Percentiles rank a stretch among this genome's conserved stretches.
phyloP scores from a whole-genome alignment of 2,888 invertebrate species.

The Tipula confusa region DNA sequence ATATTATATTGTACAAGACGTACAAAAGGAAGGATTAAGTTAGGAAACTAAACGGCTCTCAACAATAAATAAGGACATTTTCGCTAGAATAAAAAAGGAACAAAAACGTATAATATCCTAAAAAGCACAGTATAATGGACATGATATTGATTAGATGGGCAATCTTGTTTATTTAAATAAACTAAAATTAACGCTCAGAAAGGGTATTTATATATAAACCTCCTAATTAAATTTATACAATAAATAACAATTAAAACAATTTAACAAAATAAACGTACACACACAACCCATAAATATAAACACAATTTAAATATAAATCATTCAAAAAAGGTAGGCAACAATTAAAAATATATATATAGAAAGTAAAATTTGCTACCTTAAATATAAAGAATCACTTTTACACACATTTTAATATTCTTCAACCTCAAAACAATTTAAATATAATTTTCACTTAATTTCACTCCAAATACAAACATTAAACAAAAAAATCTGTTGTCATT shows the following conservation, averaged over 20 bases:
- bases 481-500: background rate
- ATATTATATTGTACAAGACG: too few relatives aligned
- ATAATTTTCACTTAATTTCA: slow-evolving; percentile 9
- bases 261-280: background rate
- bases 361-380: background rate
- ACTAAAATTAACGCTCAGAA: background rate
- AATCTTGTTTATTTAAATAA: background rate
- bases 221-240: background rate
- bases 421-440: background rate
- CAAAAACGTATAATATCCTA: background rate
- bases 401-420: background rate
- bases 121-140: background rate
- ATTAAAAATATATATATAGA: background rate
- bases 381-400: background rate
- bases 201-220: background rate
- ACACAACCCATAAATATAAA: background rate
- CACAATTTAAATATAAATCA: background rate
- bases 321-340: background rate
- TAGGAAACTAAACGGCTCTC: too few relatives aligned
- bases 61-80: too few relatives aligned
- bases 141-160: background rate
- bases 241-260: background rate
- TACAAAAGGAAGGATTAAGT: too few relatives aligned
- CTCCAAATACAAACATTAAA: background rate
- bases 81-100: too few relatives aligned